Base-by-base conservation (phyloP, 2,888 invertebrate genomes). In the Leptopterna dolabrata region DNA sequence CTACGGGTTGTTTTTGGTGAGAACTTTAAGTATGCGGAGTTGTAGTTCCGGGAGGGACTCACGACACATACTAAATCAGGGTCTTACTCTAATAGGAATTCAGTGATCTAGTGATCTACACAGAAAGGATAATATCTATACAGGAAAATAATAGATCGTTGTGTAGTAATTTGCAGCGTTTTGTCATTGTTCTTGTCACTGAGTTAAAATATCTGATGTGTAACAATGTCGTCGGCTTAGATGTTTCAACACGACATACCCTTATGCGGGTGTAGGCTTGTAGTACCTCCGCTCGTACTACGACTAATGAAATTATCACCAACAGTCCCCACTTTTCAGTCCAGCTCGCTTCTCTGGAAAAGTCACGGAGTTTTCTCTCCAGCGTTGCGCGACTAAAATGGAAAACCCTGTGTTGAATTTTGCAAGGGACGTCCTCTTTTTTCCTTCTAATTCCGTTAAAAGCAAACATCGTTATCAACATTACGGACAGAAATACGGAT, bases 401-500 rank as follows among this genome's bases (percentile, higher is more conserved):
- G 13, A 63, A 63, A 63, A 63, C 63, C 63, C 24, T 24, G 63
- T 19, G 63, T 24, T 63, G 63, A 63, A 63, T 63, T 63, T 63
- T 63, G 24, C 63, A 63, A 63, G 9, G 24, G 63, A 63, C 63
- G 24, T 24, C 63, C 63, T 63, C 27, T 24, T 63, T 63, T 63
- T 63, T 16, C 63, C n/a, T 63, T 63, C 24, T 63, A 63, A 63
- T 63, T 19, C 24, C 24, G 63, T 63, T 63, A 63, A 63, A 63
- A 63, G 63, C 63, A 63, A 63, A 63, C 63, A 63, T 63, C 63
- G 24, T 63, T 63, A 63, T 63, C 63, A 63, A 63, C 63, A 63
- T 63, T 63, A 11, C 63, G 24, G 36, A 36, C 36, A 36, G 7
- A 63, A 63, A 6, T 24, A 63, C 24, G 9, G 63, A 19, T n/a